A percentile compares a stretch with the other conserved stretches of the same genome.
These are phyloP conservation scores for Linepithema humile DNA, from an alignment of 1,140 invertebrate species.

Conservation along the genomic window DNA sequence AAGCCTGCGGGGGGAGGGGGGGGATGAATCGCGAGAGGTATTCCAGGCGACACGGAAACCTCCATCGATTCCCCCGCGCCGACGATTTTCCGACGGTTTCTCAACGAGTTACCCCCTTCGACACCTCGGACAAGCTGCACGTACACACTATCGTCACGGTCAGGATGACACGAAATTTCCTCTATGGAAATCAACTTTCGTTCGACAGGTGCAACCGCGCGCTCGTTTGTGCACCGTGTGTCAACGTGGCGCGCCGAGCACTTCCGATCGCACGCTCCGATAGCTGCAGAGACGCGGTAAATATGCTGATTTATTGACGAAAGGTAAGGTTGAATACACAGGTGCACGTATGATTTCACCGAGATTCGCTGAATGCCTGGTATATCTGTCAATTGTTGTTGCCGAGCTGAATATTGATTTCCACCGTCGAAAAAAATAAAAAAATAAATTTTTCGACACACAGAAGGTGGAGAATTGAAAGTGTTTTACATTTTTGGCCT, in stretches of 20 bases:
- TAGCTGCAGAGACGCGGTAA: constrained; percentile 14
- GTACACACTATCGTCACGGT: constrained; percentile 19
- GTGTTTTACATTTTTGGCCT: neutral
- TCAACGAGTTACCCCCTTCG: constrained; percentile 39
- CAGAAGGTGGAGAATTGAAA: neutral
- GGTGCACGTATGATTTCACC: constrained; percentile 8
- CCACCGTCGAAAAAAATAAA: neutral
- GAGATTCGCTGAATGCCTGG: constrained; percentile 3
- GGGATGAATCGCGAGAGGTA: neutral
- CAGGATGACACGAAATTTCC: constrained; percentile 64
- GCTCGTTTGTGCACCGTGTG: constrained; percentile 41
- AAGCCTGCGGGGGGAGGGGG: neutral
- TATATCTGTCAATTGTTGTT: constrained; percentile 9
- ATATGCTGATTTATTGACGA: constrained; percentile 50
- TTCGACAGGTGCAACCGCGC: constrained; percentile 58
- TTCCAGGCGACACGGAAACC: constrained; percentile 43
- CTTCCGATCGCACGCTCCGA: constrained; percentile 43
- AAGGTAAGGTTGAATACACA: constrained; percentile 13
- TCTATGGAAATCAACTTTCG: constrained; percentile 67
- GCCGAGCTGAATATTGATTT: neutral
- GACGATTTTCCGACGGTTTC: constrained; percentile 36
- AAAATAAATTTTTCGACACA: neutral
- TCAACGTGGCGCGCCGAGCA: constrained; percentile 11
- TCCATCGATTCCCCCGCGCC: constrained; percentile 38
- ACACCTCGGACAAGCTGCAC: constrained; percentile 62